These are phyloP conservation scores for Sitodiplosis mosellana DNA, from an alignment of 1,140 invertebrate species.

Conservation along the genomic window DNA sequence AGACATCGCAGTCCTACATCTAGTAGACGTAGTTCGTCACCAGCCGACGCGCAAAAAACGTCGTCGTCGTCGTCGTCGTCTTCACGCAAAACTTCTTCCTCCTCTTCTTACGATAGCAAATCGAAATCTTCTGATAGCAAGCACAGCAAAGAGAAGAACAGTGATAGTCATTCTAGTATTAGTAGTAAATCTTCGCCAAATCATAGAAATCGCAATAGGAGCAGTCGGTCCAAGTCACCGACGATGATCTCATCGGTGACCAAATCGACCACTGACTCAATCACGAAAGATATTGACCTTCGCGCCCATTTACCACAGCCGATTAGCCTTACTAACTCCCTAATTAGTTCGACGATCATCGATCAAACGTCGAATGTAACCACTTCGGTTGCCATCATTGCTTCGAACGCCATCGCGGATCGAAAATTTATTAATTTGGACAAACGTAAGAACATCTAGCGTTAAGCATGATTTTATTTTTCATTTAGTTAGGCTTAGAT, in stretches of 20 bases:
- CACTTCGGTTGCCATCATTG: no score
- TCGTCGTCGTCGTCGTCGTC: conserved; percentile 17
- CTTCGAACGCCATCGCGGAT: no score
- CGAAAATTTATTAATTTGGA: no score
- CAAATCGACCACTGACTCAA: not conserved
- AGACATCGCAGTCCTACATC: no score
- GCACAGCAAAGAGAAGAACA: conserved; percentile 8
- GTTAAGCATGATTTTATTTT: no score
- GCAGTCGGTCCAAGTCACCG: no score
- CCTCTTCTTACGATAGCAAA: not conserved
- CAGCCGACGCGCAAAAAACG: conserved; percentile 10
- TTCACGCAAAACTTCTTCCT: conserved; percentile 13
- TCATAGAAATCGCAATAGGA: not conserved
- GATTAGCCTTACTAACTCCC: no score
- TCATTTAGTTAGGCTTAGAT: no score
- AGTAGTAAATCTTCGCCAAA: conserved; percentile 8
- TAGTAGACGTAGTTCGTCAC: conserved; percentile 5
- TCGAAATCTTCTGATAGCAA: not conserved
- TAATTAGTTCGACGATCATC: no score
- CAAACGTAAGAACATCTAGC: no score
- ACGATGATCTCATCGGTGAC: not conserved
- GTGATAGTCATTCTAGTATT: conserved; percentile 7
- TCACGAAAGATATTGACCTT: not conserved
- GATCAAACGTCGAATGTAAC: no score
- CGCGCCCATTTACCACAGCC: not conserved